Conservation (phyloP, 2,113 vertebrate species). For the Madoqua kirkii region DNA sequence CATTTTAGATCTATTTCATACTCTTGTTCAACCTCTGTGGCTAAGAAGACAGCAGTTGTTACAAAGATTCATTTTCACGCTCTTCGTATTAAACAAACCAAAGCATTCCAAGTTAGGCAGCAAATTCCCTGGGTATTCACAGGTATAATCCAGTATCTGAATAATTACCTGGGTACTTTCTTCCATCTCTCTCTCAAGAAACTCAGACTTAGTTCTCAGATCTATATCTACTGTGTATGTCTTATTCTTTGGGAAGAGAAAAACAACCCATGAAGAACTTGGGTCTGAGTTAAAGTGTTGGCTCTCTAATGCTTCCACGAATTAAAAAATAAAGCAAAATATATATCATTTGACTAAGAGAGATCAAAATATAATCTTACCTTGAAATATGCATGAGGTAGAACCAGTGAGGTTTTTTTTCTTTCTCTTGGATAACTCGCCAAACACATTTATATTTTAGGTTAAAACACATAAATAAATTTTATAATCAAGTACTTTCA, state of each 20-base stretch:
- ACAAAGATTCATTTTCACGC: not conserved
- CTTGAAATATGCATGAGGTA: slow-evolving; percentile 38
- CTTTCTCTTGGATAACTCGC: not conserved
- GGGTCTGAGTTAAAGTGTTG: slow-evolving; percentile 21
- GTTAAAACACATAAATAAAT: slow-evolving; percentile 18
- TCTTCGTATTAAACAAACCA: not conserved
- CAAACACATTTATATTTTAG: slow-evolving; percentile 52
- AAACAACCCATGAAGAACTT: slow-evolving; percentile 31
- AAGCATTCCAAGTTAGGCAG: not conserved
- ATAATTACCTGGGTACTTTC: not conserved
- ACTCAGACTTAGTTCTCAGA: not conserved
- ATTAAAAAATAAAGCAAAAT: slow-evolving; percentile 44
- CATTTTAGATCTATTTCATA: not conserved
- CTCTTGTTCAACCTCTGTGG: not conserved
- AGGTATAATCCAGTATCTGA: not conserved
- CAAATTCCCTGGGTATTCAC: not conserved
- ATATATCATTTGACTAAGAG: slow-evolving; percentile 11
- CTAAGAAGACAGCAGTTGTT: not conserved
- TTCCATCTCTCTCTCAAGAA: not conserved
- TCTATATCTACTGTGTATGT: not conserved
- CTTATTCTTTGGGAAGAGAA: slow-evolving; percentile 15
- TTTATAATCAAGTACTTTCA: not conserved
- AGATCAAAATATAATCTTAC: slow-evolving; percentile 51
- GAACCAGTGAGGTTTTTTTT: not conserved
- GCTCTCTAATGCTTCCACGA: slow-evolving; percentile 54